Evolutionary conservation across 2,797 vertebrate species (phyloP), one percentile per base, ranked within the genome.

Genomic region (Manis pentadactyla): DNA sequence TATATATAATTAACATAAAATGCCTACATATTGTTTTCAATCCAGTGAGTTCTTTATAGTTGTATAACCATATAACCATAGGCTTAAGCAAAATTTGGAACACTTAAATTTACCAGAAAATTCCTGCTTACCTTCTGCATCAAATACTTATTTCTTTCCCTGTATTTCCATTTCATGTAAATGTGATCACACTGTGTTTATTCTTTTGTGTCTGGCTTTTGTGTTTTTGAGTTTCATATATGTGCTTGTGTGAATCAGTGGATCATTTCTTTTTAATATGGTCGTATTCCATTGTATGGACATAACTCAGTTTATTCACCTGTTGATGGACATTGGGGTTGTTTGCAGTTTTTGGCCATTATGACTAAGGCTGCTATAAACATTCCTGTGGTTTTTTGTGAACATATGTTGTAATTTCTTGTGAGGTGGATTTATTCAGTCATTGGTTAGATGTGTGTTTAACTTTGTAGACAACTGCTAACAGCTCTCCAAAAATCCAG

Each of bases 91-190:
- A 93, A 81, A 87, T 77, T 71, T 84, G 84, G 27, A 83, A 61
- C 7, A 34, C 42, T 75, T 95, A 37, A 37, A 84, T 91, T 73
- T 87, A 53, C 21, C 69, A 49, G 75, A 51, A 81, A 94, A 37
- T 74, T 77, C 14, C 51, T 94, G 0, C n/a, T 42, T 37, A 71
- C 11, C 18, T 81, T 39, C 46, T 82, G 11, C 18, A 92, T 63
- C 39, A 15, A 57, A 8, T 77, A 63, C 37, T 86, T 31, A 86
- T 59, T 92, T 95, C 25, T 92, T 4, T n/a, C 23, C 7, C 2
- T 63, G 5, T 55, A 90, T 95, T 96, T 94, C 34, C 37, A 31
- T 68, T 69, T 88, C 53, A 74, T 69, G 21, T 63, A 95, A 87
- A 68, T 94, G 57, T 51, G 78, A 31, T 46, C 49, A 81, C 78